These are phyloP conservation scores for Pyrgilauda ruficollis DNA, from an alignment of 2,113 vertebrate genomes.

Conservation along the genomic window DNA sequence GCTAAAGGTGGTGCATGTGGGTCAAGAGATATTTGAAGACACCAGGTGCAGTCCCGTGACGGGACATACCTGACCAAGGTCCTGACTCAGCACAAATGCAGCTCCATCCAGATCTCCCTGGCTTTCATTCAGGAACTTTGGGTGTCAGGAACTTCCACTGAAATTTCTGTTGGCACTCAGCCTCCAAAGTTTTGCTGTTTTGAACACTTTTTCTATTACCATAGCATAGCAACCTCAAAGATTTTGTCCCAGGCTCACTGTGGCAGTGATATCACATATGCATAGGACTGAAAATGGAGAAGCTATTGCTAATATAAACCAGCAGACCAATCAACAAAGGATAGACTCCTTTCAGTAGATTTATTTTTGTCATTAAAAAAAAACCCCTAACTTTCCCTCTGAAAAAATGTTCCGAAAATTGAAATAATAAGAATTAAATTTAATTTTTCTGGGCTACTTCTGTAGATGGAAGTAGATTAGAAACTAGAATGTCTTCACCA, in stretches of 20 bases:
- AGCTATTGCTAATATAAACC: neutral
- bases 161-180: neutral
- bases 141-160: neutral
- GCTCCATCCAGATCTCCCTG: neutral
- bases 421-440: neutral
- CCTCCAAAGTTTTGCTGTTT: neutral
- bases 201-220: neutral
- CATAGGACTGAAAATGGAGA: neutral
- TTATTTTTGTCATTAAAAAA: neutral
- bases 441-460: neutral
- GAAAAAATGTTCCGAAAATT: neutral
- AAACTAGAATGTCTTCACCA: neutral
- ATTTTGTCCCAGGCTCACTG: fast-evolving
- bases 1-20: neutral
- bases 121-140: neutral
- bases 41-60: fast-evolving
- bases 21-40: neutral
- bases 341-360: neutral
- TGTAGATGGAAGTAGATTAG: neutral
- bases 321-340: neutral
- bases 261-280: fast-evolving
- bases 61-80: neutral
- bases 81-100: neutral
- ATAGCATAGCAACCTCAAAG: fast-evolving
- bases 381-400: neutral